Base-by-base conservation (phyloP, 2,888 invertebrate species). In the Drosophila tripunctata region DNA sequence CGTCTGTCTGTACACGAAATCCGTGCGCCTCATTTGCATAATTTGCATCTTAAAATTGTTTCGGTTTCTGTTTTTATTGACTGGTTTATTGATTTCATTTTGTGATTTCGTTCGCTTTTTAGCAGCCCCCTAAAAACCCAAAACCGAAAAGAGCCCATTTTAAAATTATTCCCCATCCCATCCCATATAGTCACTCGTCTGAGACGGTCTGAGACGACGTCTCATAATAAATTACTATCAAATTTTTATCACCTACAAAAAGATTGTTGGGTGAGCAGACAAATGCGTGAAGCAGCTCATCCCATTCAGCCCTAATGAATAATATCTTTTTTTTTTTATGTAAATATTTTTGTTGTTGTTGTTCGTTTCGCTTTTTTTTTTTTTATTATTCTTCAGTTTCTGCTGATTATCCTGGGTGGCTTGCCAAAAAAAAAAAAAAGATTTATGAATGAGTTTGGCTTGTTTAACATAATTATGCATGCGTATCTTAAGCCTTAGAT, bases 81-180 rank as follows among this genome's bases (percentile, higher is more conserved):
- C 81, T 86, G 75, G 81, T 84, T 87, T 87, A 87, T 84, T 87
- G 81, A 87, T 83, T 83, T 80, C 68, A 78, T 84, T 81, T 76
- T 69, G 72, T 79, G 79, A 70, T 71, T 67, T 70, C 70, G 70
- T 76, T 73, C 63, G 72, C n/a, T 51, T 52, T 56, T 63, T 40
- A 43, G 45, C 45, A 14, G 43, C 47, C 17, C 15, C 21, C 7
- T 2, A 24, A 27, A 24, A 24, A 24, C n/a, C n/a, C n/a, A 24
- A 27, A 27, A 40, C 60, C 50, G 4, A 27, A 7, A 24, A 21
- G 45, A 19, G 54, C 21, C 40, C 27, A 47, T 12, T 15, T 45
- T 31, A 45, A 66, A 44, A 22, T 27, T 43, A 2, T 10, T 14
- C 54, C 43, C 30, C 15, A 14, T 7, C 12, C 15, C 14, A 8